Base-by-base conservation (phyloP, 2,113 vertebrate genomes). In the Acanthisitta chloris region DNA sequence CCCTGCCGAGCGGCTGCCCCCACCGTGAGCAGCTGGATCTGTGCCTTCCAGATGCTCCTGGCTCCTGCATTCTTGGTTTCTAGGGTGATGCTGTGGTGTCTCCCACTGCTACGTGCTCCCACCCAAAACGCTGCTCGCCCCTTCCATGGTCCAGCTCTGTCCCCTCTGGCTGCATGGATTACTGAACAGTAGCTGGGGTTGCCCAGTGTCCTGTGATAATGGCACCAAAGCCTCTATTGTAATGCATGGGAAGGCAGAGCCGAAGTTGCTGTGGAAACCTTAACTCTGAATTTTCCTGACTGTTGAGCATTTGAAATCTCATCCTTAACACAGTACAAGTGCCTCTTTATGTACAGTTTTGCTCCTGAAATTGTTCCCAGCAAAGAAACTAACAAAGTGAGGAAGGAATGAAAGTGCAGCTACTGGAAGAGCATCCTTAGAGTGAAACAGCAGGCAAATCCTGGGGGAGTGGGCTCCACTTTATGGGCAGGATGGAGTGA, bases 221-320 rank as follows among this genome's bases (percentile, higher is more conserved):
- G 81, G 80, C 91, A 95, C 52, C 69, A 77, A 77, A 84, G 67
- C 25, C 74, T 81, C 71, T 9, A 49, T 90, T 93, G 83, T 94
- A 72, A 95, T 45, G 71, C 31, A 1, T 1, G 12, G 67, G 46
- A 96, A 57, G 67, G 65, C 83, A 97, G 81, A 93, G 90, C 34
- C 8, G 6, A 83, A 86, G 91, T 77, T 96, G 88, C 92, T 95
- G 92, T 92, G 94, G 82, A 94, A 97, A 95, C 95, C 85, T 94
- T 65, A 87, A 78, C 66, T 93, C 72, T 64, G 83, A 73, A 65
- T 97, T 94, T 84, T 86, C 62, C 49, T 42, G 57, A 26, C 54
- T 79, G 49, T 34, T 61, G 73, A 52, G 40, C 65, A 8, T 77
- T 91, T 93, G 18, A 79, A 86, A 73, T 26, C 67, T 86, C 71